A percentile compares a stretch with the other conserved stretches of the same genome.
Conservation (phyloP, 2,888 invertebrate species). For the Lasioglossum figueresi region DNA sequence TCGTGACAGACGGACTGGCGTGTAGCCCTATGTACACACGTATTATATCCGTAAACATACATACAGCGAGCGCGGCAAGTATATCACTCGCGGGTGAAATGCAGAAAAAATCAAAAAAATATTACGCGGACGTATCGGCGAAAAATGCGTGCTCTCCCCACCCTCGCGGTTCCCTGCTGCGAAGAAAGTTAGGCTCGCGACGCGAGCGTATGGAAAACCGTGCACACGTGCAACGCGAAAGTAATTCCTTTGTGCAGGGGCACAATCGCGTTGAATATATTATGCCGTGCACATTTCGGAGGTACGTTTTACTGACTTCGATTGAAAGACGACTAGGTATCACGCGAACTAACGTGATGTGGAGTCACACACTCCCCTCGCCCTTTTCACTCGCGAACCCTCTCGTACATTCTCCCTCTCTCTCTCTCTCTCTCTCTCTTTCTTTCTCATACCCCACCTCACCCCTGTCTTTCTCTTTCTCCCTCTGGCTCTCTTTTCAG, state of each 20-base stretch:
- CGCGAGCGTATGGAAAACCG: conserved; percentile 1
- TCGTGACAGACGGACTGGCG: conserved; percentile 54
- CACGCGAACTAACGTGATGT: conserved; percentile 74
- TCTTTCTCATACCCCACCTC: neutral
- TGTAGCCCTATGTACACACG: neutral
- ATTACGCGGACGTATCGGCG: conserved; percentile 58
- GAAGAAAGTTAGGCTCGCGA: conserved; percentile 18
- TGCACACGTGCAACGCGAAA: conserved; percentile 45
- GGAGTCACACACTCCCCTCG: conserved; percentile 54
- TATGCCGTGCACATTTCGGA: conserved; percentile 69
- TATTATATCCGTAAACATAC: conserved; percentile 56
- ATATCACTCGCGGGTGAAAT: conserved; percentile 58
- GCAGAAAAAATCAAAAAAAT: conserved; percentile 54
- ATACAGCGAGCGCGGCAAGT: conserved; percentile 16
- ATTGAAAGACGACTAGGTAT: conserved; percentile 74
- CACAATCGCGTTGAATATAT: conserved; percentile 70
- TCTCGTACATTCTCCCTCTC: neutral
- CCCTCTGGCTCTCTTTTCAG: neutral
- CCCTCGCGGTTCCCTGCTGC: neutral
- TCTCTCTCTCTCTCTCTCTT: conserved; percentile 3
- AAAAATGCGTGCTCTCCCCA: neutral
- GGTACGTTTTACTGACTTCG: conserved; percentile 71
- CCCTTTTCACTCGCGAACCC: neutral
- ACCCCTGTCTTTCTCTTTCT: neutral
- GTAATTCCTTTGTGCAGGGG: conserved; percentile 58